Conservation (phyloP, 2,888 invertebrate genomes). For the Tuberolachnus salignus region DNA sequence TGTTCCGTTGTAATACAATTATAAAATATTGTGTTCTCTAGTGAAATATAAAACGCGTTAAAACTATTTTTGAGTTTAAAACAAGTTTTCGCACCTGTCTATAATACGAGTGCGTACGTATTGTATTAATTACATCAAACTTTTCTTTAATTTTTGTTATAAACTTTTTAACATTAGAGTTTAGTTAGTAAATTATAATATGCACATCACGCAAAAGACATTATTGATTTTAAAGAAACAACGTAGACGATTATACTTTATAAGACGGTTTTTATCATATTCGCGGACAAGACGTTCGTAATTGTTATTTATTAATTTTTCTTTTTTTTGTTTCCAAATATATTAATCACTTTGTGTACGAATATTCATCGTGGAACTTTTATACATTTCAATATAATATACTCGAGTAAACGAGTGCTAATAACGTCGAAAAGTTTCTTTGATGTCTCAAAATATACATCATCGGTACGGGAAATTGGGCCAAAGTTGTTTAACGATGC, state of each 20-base stretch:
- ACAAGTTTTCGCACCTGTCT: too few species aligned
- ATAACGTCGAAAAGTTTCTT: constrained; percentile 19
- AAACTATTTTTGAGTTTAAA: too few species aligned
- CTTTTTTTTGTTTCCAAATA: neutral
- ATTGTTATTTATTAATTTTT: too few species aligned
- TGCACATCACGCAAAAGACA: neutral
- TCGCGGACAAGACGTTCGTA: neutral
- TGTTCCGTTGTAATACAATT: too few species aligned
- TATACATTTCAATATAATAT: neutral
- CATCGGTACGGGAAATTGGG: constrained; percentile 11
- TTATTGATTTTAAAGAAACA: neutral
- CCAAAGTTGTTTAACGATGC: neutral
- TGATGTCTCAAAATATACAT: constrained; percentile 38
- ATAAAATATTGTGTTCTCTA: too few species aligned
- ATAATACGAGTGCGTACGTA: too few species aligned
- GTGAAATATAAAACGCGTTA: too few species aligned
- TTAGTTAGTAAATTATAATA: neutral
- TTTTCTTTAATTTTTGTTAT: neutral
- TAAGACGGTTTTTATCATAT: neutral
- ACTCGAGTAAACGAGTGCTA: neutral
- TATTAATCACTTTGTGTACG: constrained; percentile 11
- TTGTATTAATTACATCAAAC: neutral
- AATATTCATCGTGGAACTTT: constrained; percentile 33
- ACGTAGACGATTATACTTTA: neutral
- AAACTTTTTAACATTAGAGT: neutral